Conservation (phyloP, 2,113 vertebrate species). For the Laterallus jamaicensis region DNA sequence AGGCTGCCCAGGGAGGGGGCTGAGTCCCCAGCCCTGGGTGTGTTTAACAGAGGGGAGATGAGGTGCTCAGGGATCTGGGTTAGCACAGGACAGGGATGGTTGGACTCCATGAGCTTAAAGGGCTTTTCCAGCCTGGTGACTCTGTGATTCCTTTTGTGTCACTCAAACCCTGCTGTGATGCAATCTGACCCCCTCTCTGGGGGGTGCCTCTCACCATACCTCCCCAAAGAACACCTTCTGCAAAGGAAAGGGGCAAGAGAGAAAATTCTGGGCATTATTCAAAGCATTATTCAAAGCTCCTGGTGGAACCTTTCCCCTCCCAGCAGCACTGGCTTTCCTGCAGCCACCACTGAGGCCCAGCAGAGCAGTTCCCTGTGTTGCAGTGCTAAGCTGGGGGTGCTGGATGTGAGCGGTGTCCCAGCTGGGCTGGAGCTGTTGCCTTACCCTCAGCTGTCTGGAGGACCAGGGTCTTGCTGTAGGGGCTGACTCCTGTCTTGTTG, state of each 20-base stretch:
- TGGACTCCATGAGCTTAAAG: too few relatives aligned
- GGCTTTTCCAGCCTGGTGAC: too few relatives aligned
- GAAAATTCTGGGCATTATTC: background rate
- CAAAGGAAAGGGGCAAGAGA: background rate
- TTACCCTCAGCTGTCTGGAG: constrained; percentile 98
- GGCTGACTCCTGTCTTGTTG: constrained; percentile 93
- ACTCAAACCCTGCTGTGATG: background rate
- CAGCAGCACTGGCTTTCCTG: background rate
- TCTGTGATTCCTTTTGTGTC: background rate
- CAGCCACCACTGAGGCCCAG: background rate
- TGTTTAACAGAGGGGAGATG: too few relatives aligned
- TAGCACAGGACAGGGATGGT: too few relatives aligned
- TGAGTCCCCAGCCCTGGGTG: too few relatives aligned
- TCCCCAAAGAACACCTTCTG: background rate
- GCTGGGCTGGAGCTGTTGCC: constrained; percentile 44
- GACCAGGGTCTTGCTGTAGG: constrained; percentile 97
- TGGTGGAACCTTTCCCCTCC: background rate
- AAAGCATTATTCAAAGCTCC: background rate
- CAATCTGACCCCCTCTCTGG: background rate
- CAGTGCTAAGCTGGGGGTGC: constrained; percentile 27
- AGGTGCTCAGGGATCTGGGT: too few relatives aligned
- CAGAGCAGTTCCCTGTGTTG: background rate
- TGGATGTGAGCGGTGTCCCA: constrained; percentile 1
- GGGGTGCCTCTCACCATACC: background rate
- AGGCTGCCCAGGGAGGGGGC: too few relatives aligned